These are phyloP conservation scores for Conops quadrifasciatus DNA, from an alignment of 2,888 invertebrate genomes.

Conservation along the genomic window DNA sequence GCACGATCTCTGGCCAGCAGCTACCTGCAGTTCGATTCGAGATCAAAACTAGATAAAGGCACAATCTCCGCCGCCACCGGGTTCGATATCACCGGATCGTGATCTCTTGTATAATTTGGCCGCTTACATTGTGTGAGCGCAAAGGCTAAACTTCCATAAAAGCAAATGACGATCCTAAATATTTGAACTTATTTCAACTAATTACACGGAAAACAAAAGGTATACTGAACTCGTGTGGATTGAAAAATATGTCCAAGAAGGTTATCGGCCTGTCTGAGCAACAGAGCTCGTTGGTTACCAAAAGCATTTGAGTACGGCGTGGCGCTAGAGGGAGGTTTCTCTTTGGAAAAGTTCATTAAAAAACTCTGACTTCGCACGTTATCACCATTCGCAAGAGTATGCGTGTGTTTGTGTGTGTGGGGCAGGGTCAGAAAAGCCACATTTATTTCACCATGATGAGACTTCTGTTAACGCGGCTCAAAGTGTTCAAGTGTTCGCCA, in stretches of 20 bases:
- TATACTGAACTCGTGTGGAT: background rate
- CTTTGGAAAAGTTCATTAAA: background rate
- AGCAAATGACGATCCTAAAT: background rate
- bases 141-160: background rate
- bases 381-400: no score
- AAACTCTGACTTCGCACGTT: no score
- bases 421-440: no score
- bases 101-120: conserved; percentile 24
- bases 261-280: no score
- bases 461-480: background rate
- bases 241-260: no score
- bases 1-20: conserved; percentile 15
- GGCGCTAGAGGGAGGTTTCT: background rate
- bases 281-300: background rate
- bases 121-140: conserved; percentile 11
- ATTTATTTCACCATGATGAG: background rate
- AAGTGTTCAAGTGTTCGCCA: background rate
- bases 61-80: background rate
- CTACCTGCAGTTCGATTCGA: conserved; percentile 12
- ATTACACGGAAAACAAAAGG: conserved; percentile 14
- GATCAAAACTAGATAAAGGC: conserved; percentile 22
- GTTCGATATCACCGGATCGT: conserved; percentile 14
- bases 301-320: background rate
- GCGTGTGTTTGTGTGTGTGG: no score
- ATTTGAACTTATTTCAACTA: background rate